Percentiles rank a stretch among this genome's conserved stretches.
Evolutionary conservation across 1,140 invertebrate genomes (phyloP).

Genomic region (Cydia pomonella): DNA sequence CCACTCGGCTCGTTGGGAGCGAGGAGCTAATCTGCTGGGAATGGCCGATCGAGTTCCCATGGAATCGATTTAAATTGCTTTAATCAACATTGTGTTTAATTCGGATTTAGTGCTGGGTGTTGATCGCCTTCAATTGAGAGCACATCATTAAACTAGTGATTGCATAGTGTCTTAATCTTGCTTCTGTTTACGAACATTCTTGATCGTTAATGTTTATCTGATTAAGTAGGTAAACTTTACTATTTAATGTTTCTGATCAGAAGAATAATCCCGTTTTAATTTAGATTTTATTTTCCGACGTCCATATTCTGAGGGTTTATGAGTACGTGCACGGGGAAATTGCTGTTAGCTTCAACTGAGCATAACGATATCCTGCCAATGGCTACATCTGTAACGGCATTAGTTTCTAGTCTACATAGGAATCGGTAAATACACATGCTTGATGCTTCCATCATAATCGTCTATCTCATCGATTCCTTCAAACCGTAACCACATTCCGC

Average conservation of each 20-base stretch:
- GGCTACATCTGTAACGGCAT: conserved; percentile 2
- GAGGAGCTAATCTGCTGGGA: conserved; percentile 56
- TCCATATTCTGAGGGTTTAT: background rate
- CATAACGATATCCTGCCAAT: background rate
- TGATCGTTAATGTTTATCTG: background rate
- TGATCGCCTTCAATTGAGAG: conserved; percentile 16
- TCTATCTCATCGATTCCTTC: conserved; percentile 30
- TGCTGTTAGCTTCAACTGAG: background rate
- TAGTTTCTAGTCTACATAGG: background rate
- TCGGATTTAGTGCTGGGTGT: conserved; percentile 13
- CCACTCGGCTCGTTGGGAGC: conserved; percentile 44
- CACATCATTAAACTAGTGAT: conserved; percentile 36
- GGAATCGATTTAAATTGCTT: conserved; percentile 53
- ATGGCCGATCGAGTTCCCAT: conserved; percentile 55
- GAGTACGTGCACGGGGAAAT: background rate
- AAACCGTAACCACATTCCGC: conserved; percentile 7
- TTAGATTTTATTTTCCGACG: background rate
- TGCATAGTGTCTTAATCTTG: conserved; percentile 34
- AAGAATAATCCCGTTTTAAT: background rate
- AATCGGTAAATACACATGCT: background rate
- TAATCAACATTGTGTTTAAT: conserved; percentile 43
- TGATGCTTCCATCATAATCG: background rate
- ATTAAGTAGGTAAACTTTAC: background rate
- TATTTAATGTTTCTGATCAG: background rate
- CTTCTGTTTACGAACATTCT: background rate